Percentiles rank a stretch among this genome's conserved stretches.
These are phyloP conservation scores for Fistularia commersonii DNA, from an alignment of 2,797 vertebrate species.

Conservation along the genomic window DNA sequence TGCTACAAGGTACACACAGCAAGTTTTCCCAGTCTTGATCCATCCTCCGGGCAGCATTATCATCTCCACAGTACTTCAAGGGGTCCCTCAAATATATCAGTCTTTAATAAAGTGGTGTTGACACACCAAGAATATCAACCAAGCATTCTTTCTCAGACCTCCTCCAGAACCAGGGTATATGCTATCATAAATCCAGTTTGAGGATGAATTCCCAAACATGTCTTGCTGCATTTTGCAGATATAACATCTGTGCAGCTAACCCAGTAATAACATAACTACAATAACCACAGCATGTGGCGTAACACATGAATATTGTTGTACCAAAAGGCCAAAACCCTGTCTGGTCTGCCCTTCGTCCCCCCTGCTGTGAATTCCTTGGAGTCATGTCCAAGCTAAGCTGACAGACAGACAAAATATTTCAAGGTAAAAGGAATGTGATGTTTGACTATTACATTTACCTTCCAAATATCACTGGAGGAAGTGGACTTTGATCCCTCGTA, in stretches of 20 bases:
- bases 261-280: neutral
- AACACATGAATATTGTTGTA: neutral
- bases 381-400: conserved; percentile 51
- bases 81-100: neutral
- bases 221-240: no score
- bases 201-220: no score
- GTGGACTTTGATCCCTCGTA: conserved; percentile 42
- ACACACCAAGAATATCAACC: no score
- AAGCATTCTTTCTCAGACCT: neutral
- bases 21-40: neutral
- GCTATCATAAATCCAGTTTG: no score
- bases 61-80: neutral
- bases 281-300: conserved; percentile 1
- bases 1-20: no score
- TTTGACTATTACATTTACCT: conserved; percentile 39
- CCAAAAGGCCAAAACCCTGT: conserved; percentile 13
- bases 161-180: neutral
- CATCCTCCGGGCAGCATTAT: neutral
- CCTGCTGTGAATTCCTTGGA: conserved; percentile 44
- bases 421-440: conserved; percentile 41
- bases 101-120: no score
- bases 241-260: neutral
- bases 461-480: conserved; percentile 50
- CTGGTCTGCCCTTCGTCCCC: conserved; percentile 24
- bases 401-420: conserved; percentile 53